A percentile compares a stretch with the other conserved stretches of the same genome.
These are phyloP conservation scores for Brachypterus glaber DNA, from an alignment of 2,888 invertebrate species.

Conservation along the genomic window DNA sequence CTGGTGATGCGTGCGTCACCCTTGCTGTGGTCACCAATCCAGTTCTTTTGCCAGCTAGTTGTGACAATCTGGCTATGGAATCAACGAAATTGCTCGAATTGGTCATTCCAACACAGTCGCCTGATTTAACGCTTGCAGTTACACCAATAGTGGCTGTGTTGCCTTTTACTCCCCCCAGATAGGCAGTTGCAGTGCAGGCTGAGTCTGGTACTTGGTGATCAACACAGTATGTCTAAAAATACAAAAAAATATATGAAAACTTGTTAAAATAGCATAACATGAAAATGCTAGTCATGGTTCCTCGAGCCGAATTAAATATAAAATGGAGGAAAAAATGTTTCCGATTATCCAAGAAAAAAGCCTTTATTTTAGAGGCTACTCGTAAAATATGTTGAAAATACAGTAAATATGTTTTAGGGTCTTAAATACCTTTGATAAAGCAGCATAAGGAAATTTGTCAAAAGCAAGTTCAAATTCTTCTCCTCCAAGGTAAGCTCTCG, in stretches of 20 bases:
- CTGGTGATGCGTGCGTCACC: constrained; percentile 69
- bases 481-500: constrained; percentile 64
- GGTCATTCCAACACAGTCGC: constrained; percentile 51
- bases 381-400: constrained; percentile 2
- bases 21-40: constrained; percentile 66
- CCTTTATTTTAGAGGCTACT: too few species aligned
- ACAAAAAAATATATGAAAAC: too few species aligned
- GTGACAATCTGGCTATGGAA: constrained; percentile 63
- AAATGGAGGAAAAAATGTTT: too few species aligned
- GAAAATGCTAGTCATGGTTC: too few species aligned
- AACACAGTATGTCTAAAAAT: constrained; percentile 59
- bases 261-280: too few species aligned
- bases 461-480: constrained; percentile 61
- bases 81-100: constrained; percentile 48
- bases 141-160: constrained; percentile 67
- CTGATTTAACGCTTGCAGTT: constrained; percentile 50
- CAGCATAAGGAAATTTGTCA: constrained; percentile 63
- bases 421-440: constrained; percentile 57
- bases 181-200: constrained; percentile 71
- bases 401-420: neutral
- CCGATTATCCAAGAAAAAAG: too few species aligned
- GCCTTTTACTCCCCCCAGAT: constrained; percentile 67
- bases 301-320: too few species aligned
- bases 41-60: constrained; percentile 51
- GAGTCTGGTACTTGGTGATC: constrained; percentile 69